phyloP scores from a whole-genome alignment of 2,888 invertebrate species.

The Orgyia antiqua region DNA sequence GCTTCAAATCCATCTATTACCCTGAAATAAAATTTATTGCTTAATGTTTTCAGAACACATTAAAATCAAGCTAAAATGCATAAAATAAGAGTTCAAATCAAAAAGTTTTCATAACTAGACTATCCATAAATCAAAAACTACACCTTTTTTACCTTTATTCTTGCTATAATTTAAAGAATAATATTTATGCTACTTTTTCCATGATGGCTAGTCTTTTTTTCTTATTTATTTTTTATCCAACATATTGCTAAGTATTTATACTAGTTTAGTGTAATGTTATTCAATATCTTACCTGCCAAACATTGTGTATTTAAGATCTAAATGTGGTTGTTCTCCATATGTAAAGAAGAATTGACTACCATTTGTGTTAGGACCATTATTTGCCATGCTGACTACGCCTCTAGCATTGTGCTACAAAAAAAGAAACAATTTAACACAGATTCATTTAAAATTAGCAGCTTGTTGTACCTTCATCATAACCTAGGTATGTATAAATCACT shows the following conservation, averaged over 20 bases:
- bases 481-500: too few relatives aligned
- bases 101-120: too few relatives aligned
- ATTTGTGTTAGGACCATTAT: slow-evolving; percentile 98
- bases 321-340: slow-evolving; percentile 95
- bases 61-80: too few relatives aligned
- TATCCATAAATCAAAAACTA: background rate
- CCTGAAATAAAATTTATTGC: slow-evolving; percentile 70
- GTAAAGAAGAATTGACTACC: slow-evolving; percentile 98
- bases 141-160: background rate
- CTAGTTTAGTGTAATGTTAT: too few relatives aligned
- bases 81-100: too few relatives aligned
- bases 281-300: slow-evolving; percentile 97
- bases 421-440: background rate
- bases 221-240: too few relatives aligned
- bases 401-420: slow-evolving; percentile 86
- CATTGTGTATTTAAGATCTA: slow-evolving; percentile 97
- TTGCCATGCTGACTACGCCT: slow-evolving; percentile 98
- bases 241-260: too few relatives aligned
- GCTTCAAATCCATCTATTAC: slow-evolving; percentile 98
- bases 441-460: too few relatives aligned
- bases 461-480: too few relatives aligned
- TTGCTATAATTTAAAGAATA: too few relatives aligned
- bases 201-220: too few relatives aligned
- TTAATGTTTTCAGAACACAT: background rate
- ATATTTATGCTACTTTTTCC: too few relatives aligned